Evolutionary conservation across 2,888 invertebrate genomes (phyloP).

Genomic region (Peribatodes rhomboidaria): DNA sequence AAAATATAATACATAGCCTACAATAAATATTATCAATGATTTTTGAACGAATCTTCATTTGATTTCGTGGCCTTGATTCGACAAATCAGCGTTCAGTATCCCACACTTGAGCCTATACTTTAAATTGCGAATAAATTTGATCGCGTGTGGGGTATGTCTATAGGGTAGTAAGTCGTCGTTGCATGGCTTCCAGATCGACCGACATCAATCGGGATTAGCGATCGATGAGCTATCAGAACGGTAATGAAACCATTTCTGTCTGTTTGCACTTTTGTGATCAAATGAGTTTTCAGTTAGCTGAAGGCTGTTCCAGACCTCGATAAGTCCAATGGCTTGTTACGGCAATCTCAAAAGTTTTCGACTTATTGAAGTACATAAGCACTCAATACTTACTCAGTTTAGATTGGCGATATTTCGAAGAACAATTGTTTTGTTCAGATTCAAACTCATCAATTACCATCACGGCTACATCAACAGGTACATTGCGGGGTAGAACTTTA

Average conservation of each 20-base stretch:
- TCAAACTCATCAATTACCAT: neutral
- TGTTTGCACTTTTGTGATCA: slow-evolving; percentile 27
- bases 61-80: too few species aligned
- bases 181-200: slow-evolving; percentile 45
- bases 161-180: neutral
- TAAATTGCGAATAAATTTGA: neutral
- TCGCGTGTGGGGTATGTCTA: neutral
- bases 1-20: too few species aligned
- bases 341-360: slow-evolving; percentile 5
- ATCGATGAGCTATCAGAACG: slow-evolving; percentile 40
- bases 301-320: neutral
- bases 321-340: slow-evolving; percentile 1
- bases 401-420: neutral
- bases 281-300: slow-evolving; percentile 3
- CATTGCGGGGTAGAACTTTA: too few species aligned
- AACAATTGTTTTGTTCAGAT: neutral
- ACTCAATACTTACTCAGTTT: neutral
- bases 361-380: neutral
- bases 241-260: slow-evolving; percentile 39
- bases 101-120: too few species aligned
- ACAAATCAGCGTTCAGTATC: too few species aligned
- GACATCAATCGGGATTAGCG: slow-evolving; percentile 48
- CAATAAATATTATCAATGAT: too few species aligned
- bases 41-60: too few species aligned
- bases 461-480: neutral